Percentiles rank a stretch among this genome's conserved stretches.
phyloP scores from a whole-genome alignment of 2,888 invertebrate species.

The Carpatolechia fugitivella region DNA sequence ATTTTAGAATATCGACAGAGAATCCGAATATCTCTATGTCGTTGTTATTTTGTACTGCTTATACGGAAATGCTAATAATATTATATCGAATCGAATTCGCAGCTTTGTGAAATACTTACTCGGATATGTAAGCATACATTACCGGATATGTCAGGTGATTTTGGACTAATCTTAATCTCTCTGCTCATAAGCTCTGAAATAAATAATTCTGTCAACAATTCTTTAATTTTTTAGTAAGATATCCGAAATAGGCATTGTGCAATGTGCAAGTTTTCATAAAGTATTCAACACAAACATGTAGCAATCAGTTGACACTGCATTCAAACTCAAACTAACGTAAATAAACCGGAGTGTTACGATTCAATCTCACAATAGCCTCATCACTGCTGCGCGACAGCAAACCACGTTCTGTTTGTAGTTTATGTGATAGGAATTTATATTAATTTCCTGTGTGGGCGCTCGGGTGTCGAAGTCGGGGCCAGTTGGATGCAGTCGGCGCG shows the following conservation, averaged over 20 bases:
- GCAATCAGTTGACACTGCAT: constrained; percentile 43
- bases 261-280: too few species aligned
- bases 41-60: too few species aligned
- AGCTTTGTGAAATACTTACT: too few species aligned
- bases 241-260: too few species aligned
- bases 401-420: constrained; percentile 54
- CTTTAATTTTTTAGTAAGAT: too few species aligned
- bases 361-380: constrained; percentile 67
- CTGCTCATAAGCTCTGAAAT: too few species aligned
- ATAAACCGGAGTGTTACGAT: constrained; percentile 57
- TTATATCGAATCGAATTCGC: too few species aligned
- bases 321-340: constrained; percentile 51
- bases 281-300: constrained; percentile 29
- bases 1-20: neutral
- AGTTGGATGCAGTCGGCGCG: constrained; percentile 65
- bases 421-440: constrained; percentile 74
- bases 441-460: constrained; percentile 71
- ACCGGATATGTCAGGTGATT: too few species aligned
- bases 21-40: too few species aligned
- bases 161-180: neutral
- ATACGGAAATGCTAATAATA: too few species aligned
- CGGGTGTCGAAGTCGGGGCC: constrained; percentile 41
- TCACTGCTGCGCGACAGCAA: constrained; percentile 56
- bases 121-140: too few species aligned
- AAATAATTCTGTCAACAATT: too few species aligned